Base-by-base conservation (phyloP, 1,140 invertebrate species). In the Macrobrachium rosenbergii region DNA sequence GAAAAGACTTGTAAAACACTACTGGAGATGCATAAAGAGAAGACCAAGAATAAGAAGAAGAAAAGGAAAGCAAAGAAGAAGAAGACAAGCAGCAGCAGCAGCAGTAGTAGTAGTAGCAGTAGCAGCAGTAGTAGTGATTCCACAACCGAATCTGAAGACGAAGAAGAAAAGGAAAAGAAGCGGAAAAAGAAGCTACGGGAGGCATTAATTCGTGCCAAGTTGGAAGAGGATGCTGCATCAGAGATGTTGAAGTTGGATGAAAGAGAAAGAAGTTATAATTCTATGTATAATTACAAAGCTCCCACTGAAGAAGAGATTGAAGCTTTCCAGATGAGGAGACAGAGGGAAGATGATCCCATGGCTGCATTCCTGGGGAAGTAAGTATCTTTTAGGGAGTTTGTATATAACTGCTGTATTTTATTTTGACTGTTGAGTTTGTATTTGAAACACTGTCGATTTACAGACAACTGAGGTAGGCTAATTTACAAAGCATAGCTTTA, bases 231-330 rank as follows among this genome's bases (percentile, higher is more conserved):
- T 89, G 93, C 94, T 86, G 95, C 94, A 0, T 94, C 96, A 0
- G 92, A 93, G 59, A 90, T 96, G 0, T 91, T 97, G 73, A 92
- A 93, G 19, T 92, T 96, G 90, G 97, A 98, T 92, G 98, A 99
- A 91, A 93, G 97, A 43, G 98, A 99, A 91, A 92, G 98, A 37
- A 95, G 96, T 0, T 99, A 98, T 91, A 98, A 99, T 91, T 98
- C 96, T 90, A 93, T 93, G 92, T 95, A 94, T 89, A 95, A 96
- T 89, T 94, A 94, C 0, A 95, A 96, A 88, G 95, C 95, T 89
- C 96, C 96, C 0, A 96, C 97, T 0, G 96, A 97, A 85, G 96
- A 98, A 90, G 97, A 99, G 92, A 95, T 99, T 91, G 98, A 99
- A 92, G 98, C 97, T 3, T 99, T 96, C 93, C 94, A 95, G 90